These are phyloP conservation scores for Molothrus aeneus DNA, from an alignment of 2,797 vertebrate genomes.

Conservation along the genomic window DNA sequence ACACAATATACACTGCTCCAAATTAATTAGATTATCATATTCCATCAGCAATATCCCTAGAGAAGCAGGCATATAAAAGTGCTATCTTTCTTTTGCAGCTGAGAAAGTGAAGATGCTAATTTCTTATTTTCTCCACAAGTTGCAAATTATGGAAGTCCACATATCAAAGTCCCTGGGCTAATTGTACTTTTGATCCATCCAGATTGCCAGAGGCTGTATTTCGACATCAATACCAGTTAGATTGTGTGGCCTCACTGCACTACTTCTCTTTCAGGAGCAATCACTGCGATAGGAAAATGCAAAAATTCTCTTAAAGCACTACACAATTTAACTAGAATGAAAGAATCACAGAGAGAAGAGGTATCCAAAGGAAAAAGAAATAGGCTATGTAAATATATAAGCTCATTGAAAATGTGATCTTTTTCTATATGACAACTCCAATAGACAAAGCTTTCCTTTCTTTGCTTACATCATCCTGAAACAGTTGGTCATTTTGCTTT, in stretches of 20 bases:
- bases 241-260: not conserved
- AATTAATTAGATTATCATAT: conserved; percentile 21
- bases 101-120: not conserved
- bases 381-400: not conserved
- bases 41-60: not conserved
- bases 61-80: not conserved
- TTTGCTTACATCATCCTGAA: not conserved
- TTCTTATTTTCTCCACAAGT: conserved; percentile 6
- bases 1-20: not conserved
- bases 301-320: not conserved
- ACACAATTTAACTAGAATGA: not conserved
- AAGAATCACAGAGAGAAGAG: not conserved
- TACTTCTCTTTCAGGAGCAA: not conserved
- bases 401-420: not conserved
- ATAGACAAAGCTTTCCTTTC: not conserved
- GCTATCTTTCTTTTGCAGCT: not conserved
- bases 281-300: not conserved
- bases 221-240: not conserved
- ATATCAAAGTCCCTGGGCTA: not conserved
- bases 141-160: not conserved
- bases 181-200: conserved; percentile 22
- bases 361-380: not conserved
- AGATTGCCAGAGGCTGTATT: not conserved
- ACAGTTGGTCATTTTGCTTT: not conserved
- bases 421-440: not conserved